Evolutionary conservation across 2,113 vertebrate genomes (phyloP).

Genomic region (Spea multiplicata): DNA sequence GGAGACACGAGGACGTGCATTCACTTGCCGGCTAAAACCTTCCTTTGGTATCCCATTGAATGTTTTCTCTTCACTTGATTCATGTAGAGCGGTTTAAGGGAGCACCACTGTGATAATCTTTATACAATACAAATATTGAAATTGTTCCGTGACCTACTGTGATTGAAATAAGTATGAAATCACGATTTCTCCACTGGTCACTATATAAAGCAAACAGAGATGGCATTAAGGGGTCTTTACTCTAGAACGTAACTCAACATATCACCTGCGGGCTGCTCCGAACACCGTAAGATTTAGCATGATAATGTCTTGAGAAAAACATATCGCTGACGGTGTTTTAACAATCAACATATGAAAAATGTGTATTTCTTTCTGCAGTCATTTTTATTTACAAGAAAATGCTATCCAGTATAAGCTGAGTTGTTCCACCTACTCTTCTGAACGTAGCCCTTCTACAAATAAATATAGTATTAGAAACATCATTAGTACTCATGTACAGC

Average conservation of each 20-base stretch:
- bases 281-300: slow-evolving; percentile 33
- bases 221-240: slow-evolving; percentile 29
- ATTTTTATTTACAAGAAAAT: background rate
- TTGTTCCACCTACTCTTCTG: no score
- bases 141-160: slow-evolving; percentile 41
- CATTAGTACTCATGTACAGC: no score
- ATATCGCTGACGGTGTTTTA: background rate
- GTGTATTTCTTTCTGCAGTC: no score
- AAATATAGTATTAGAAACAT: no score
- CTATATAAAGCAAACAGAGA: slow-evolving; percentile 32
- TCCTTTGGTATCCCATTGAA: slow-evolving; percentile 1
- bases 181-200: slow-evolving; percentile 28
- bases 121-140: slow-evolving; percentile 44
- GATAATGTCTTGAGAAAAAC: slow-evolving; percentile 2
- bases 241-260: slow-evolving; percentile 24
- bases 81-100: slow-evolving; percentile 33
- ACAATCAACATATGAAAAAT: slow-evolving; percentile 6
- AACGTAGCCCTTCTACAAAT: no score
- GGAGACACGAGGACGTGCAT: background rate
- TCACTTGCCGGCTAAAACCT: background rate
- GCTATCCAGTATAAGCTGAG: no score
- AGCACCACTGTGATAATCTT: slow-evolving; percentile 36
- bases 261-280: slow-evolving; percentile 11
- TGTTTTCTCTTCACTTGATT: slow-evolving; percentile 24
- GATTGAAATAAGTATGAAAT: slow-evolving; percentile 45